A percentile compares a stretch with the other conserved stretches of the same genome.
These are phyloP conservation scores for Xylota segnis DNA, from an alignment of 2,888 invertebrate genomes.

Conservation along the genomic window DNA sequence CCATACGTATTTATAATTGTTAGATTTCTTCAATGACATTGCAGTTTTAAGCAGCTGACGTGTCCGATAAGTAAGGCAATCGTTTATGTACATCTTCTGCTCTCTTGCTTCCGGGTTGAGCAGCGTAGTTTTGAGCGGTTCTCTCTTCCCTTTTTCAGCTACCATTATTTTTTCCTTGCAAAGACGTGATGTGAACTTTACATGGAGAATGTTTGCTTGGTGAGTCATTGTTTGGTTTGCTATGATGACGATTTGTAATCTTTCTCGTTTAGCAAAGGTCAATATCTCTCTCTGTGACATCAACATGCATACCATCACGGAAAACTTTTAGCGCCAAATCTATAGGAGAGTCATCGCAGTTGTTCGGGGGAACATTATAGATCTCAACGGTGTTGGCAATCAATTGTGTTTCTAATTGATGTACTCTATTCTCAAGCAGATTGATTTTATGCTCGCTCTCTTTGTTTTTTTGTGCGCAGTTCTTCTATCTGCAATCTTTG, in stretches of 20 bases:
- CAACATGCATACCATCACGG: slow-evolving; percentile 36
- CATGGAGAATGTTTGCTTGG: slow-evolving; percentile 20
- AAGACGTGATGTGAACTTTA: slow-evolving; percentile 30
- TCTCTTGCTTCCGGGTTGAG: slow-evolving; percentile 18
- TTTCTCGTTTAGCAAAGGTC: slow-evolving; percentile 38
- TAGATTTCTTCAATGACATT: slow-evolving; percentile 1
- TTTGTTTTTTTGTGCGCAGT: background rate
- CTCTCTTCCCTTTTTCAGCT: slow-evolving; percentile 22
- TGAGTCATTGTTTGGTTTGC: slow-evolving; percentile 5
- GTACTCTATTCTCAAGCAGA: slow-evolving; percentile 21
- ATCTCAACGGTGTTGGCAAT: slow-evolving; percentile 27
- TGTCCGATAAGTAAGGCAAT: background rate
- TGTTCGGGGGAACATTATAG: background rate
- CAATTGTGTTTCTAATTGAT: slow-evolving; percentile 18
- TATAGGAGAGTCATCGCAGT: slow-evolving; percentile 20
- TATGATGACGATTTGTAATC: slow-evolving; percentile 20
- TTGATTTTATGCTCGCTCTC: slow-evolving; percentile 22
- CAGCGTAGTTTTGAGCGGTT: slow-evolving; percentile 14
- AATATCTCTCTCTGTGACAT: slow-evolving; percentile 40
- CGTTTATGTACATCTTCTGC: slow-evolving; percentile 33
- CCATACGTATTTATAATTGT: slow-evolving; percentile 39
- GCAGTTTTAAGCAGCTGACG: slow-evolving; percentile 21
- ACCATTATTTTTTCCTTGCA: slow-evolving; percentile 42
- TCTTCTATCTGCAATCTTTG: background rate
- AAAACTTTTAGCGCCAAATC: slow-evolving; percentile 40